phyloP scores from a whole-genome alignment of 2,888 invertebrate species.

The Bhutanitis thaidina region DNA sequence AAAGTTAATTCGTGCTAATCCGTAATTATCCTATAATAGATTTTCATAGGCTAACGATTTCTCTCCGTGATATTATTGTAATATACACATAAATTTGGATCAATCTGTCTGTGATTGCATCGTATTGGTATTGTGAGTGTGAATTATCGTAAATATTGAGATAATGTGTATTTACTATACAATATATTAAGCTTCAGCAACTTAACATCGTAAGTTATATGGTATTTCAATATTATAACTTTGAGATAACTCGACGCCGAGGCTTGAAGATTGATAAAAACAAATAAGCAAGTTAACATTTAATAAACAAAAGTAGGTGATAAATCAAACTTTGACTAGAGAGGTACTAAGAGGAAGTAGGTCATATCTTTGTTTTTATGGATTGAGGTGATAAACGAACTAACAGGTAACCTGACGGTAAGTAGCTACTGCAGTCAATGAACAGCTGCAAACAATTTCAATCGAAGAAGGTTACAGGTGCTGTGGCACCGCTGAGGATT shows the following conservation, averaged over 20 bases:
- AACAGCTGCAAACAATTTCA: too few species aligned
- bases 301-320: too few species aligned
- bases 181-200: neutral
- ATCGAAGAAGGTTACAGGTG: too few species aligned
- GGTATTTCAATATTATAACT: constrained; percentile 7
- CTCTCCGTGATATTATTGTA: neutral
- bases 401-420: too few species aligned
- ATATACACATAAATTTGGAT: constrained; percentile 15
- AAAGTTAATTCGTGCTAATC: neutral
- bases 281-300: neutral
- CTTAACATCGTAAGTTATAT: constrained; percentile 4
- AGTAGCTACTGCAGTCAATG: too few species aligned
- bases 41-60: neutral
- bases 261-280: too few species aligned
- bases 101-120: constrained; percentile 12
- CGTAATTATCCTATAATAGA: neutral
- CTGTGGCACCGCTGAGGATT: too few species aligned
- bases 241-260: neutral
- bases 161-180: constrained; percentile 8
- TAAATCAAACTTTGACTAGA: too few species aligned
- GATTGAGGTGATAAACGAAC: too few species aligned
- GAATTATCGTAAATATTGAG: constrained; percentile 19
- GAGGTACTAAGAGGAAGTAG: too few species aligned
- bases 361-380: too few species aligned
- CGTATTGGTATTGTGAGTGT: neutral